phyloP scores from a whole-genome alignment of 2,113 vertebrate genomes.

The Zapornia atra region DNA sequence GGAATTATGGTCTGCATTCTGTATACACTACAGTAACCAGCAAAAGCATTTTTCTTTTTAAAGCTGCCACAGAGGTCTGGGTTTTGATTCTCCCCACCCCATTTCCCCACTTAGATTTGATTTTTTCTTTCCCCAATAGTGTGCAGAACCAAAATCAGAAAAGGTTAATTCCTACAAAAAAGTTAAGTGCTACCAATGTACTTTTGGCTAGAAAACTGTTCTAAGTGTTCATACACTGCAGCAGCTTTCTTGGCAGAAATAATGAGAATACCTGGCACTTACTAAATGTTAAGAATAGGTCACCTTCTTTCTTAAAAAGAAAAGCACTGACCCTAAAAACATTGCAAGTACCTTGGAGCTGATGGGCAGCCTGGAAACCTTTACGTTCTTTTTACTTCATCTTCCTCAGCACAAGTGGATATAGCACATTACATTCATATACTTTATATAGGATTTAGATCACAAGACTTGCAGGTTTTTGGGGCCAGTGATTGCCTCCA shows the following conservation, averaged over 20 bases:
- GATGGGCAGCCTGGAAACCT: slow-evolving; percentile 4
- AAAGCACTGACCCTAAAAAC: slow-evolving; percentile 6
- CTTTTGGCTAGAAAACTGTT: background rate
- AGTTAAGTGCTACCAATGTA: slow-evolving; percentile 11
- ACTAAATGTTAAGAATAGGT: slow-evolving; percentile 57
- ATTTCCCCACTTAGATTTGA: background rate
- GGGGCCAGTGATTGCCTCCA: background rate
- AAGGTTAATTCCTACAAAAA: slow-evolving; percentile 29
- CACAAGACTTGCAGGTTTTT: background rate
- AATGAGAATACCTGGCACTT: slow-evolving; percentile 38
- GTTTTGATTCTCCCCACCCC: background rate
- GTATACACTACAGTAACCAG: background rate
- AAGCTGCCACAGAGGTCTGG: background rate
- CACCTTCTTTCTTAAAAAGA: slow-evolving; percentile 29
- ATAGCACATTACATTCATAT: background rate
- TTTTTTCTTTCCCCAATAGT: background rate
- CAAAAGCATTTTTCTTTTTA: background rate
- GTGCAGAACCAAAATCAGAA: slow-evolving; percentile 5
- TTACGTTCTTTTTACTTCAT: background rate
- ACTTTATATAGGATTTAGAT: background rate
- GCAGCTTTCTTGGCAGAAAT: slow-evolving; percentile 41
- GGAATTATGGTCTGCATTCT: background rate
- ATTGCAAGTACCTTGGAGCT: background rate
- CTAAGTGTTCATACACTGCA: background rate
- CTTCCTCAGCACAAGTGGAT: background rate